Evolutionary conservation across 2,888 invertebrate genomes (phyloP).

Genomic region (Idaea dimidiata): DNA sequence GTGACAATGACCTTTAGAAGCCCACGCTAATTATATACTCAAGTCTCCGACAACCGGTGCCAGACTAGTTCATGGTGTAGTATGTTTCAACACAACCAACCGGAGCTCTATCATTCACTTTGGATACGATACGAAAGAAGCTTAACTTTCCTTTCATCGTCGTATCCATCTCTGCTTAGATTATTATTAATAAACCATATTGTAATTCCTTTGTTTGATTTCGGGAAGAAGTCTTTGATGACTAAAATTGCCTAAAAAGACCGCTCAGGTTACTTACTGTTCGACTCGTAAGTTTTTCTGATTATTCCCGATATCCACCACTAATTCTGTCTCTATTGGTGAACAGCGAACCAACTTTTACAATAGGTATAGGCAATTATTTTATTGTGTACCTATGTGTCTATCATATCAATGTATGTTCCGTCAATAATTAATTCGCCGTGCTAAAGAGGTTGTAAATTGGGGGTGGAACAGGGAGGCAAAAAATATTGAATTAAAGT

Average conservation of each 20-base stretch:
- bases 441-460: conserved; percentile 29
- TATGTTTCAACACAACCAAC: conserved; percentile 47
- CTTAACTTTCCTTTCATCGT: background rate
- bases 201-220: too few species aligned
- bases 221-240: too few species aligned
- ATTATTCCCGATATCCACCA: too few species aligned
- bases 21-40: conserved; percentile 78
- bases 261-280: too few species aligned
- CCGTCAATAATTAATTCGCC: conserved; percentile 34
- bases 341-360: too few species aligned
- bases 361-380: too few species aligned
- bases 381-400: too few species aligned
- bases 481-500: conserved; percentile 53
- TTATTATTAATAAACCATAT: background rate
- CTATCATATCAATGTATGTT: background rate
- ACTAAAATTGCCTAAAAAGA: too few species aligned
- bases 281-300: too few species aligned
- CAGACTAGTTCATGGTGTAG: conserved; percentile 60
- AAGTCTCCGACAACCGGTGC: conserved; percentile 55
- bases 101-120: conserved; percentile 13
- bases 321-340: too few species aligned
- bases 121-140: background rate
- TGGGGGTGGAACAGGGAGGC: conserved; percentile 31
- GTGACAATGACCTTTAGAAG: conserved; percentile 77
- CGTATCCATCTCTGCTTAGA: background rate